These are phyloP conservation scores for Daboia siamensis DNA, from an alignment of 2,113 vertebrate genomes.

Conservation along the genomic window DNA sequence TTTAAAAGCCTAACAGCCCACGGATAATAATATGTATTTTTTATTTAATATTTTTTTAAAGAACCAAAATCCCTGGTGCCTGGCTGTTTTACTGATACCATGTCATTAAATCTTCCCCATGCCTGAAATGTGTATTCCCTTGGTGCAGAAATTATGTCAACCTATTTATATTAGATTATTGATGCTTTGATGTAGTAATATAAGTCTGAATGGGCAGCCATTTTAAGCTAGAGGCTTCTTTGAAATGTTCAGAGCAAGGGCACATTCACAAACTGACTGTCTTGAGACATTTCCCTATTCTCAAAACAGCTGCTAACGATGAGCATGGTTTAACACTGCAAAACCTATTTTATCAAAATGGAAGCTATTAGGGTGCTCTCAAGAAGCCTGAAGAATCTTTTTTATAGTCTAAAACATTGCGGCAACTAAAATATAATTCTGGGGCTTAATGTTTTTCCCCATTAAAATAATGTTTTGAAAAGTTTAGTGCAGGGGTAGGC, in stretches of 20 bases:
- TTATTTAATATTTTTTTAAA: not conserved
- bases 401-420: not conserved
- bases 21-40: not conserved
- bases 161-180: not conserved
- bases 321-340: not conserved
- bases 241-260: not conserved
- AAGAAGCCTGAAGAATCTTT: not conserved
- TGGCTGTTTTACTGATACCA: not conserved
- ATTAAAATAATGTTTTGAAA: not conserved
- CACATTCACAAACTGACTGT: not conserved
- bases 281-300: not conserved
- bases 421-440: not conserved
- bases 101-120: not conserved
- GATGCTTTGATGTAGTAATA: not conserved
- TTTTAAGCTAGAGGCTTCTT: not conserved
- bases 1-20: too few relatives aligned
- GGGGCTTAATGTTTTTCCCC: not conserved
- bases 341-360: not conserved
- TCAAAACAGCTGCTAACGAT: not conserved
- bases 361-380: not conserved
- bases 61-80: not conserved
- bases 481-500: not conserved
- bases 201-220: not conserved
- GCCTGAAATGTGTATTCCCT: not conserved
- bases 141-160: not conserved